These are phyloP conservation scores for Tenthredo mesomela DNA, from an alignment of 2,888 invertebrate species.

Conservation along the genomic window DNA sequence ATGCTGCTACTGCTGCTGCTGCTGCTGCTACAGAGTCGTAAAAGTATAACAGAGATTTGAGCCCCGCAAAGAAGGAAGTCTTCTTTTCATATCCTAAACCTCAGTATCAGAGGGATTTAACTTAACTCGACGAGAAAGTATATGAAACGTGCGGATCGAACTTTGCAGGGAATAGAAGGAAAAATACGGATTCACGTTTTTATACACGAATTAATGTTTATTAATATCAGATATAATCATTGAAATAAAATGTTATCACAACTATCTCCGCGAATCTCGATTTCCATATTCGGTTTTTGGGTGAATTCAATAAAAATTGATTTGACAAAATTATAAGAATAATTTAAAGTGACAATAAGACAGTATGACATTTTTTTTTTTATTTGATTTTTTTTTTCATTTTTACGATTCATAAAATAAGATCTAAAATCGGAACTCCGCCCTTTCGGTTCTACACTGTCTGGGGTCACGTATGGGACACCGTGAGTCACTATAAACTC, in stretches of 20 bases:
- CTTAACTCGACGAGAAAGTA: background rate
- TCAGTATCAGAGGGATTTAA: slow-evolving; percentile 38
- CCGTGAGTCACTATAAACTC: slow-evolving; percentile 33
- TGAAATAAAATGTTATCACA: background rate
- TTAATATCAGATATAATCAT: background rate
- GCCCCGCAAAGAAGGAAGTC: slow-evolving; percentile 31
- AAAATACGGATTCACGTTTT: background rate
- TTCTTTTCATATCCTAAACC: background rate
- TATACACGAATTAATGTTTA: background rate
- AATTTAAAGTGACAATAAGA: background rate
- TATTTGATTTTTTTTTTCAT: too few species aligned
- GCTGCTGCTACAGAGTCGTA: slow-evolving; percentile 9
- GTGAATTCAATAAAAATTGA: background rate
- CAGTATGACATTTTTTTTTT: background rate
- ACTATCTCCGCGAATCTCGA: background rate
- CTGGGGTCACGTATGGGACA: slow-evolving; percentile 18
- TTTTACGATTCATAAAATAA: background rate
- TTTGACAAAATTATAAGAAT: background rate
- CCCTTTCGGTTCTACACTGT: background rate
- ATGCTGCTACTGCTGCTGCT: background rate
- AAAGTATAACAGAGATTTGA: slow-evolving; percentile 47
- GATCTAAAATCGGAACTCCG: background rate
- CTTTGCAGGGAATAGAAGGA: background rate
- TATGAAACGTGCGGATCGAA: background rate
- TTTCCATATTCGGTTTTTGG: background rate